A percentile compares a stretch with the other conserved stretches of the same genome.
Conservation (phyloP, 1,140 invertebrate species). For the Trachymyrmex cornetzi region DNA sequence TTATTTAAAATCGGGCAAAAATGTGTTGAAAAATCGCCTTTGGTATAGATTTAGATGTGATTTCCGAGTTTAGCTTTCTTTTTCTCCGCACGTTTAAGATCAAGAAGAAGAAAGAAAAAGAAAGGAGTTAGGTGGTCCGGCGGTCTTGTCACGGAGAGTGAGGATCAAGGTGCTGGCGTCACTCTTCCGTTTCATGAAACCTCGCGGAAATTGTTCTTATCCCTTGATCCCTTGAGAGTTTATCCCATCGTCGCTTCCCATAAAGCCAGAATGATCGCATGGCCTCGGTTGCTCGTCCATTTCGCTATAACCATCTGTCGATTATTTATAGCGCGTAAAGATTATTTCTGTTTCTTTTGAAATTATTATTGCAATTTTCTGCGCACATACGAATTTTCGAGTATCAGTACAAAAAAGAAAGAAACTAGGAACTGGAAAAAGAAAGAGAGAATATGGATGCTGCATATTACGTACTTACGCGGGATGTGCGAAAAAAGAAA, state of each 20-base stretch:
- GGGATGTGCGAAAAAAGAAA: neutral
- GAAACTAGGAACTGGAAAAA: neutral
- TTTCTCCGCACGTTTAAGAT: neutral
- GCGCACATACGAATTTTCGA: neutral
- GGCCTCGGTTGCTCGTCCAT: conserved; percentile 51
- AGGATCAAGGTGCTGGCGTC: conserved; percentile 65
- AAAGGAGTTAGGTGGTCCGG: conserved; percentile 42
- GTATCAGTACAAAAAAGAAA: neutral
- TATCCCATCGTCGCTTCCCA: conserved; percentile 71
- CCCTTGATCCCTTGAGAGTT: conserved; percentile 76
- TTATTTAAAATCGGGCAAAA: neutral
- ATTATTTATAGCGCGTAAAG: conserved; percentile 45
- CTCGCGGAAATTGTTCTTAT: conserved; percentile 77
- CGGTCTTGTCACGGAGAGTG: conserved; percentile 39
- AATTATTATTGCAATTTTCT: conserved; percentile 54
- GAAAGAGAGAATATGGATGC: neutral
- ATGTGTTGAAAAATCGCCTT: neutral
- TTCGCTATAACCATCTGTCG: conserved; percentile 47
- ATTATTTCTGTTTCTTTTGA: neutral
- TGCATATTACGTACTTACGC: neutral
- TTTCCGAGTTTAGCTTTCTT: neutral
- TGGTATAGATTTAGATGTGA: conserved; percentile 29
- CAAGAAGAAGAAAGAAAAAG: neutral
- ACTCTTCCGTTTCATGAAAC: conserved; percentile 65
- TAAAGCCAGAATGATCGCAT: conserved; percentile 54